These are phyloP conservation scores for Bombylius major DNA, from an alignment of 2,888 invertebrate species.

Conservation along the genomic window DNA sequence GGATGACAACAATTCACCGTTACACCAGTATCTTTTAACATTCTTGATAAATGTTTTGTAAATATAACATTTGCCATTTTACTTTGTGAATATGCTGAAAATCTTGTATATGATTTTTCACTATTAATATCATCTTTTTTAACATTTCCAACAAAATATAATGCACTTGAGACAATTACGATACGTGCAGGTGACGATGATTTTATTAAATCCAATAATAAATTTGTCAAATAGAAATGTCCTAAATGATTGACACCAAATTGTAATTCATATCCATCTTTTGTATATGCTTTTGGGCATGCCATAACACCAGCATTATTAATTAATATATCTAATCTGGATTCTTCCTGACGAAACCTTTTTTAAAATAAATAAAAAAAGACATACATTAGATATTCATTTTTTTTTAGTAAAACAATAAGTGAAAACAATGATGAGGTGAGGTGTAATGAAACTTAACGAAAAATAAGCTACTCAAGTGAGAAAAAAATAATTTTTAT, in stretches of 20 bases:
- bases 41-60: constrained; percentile 49
- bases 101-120: constrained; percentile 49
- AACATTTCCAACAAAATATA: constrained; percentile 52
- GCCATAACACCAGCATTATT: constrained; percentile 46
- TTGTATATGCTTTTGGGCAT: constrained; percentile 35
- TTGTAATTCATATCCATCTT: constrained; percentile 45
- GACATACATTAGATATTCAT: too few relatives aligned
- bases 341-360: constrained; percentile 35
- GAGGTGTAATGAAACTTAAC: too few relatives aligned
- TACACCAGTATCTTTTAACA: constrained; percentile 47
- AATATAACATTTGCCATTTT: constrained; percentile 71
- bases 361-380: too few relatives aligned
- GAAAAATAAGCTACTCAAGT: too few relatives aligned
- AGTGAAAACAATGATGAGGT: too few relatives aligned
- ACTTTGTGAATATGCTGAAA: constrained; percentile 59
- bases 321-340: constrained; percentile 40
- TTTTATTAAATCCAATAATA: constrained; percentile 43
- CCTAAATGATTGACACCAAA: constrained; percentile 48
- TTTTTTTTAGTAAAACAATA: too few relatives aligned
- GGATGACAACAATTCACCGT: constrained; percentile 61
- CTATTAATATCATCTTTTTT: constrained; percentile 61
- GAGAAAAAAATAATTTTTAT: neutral
- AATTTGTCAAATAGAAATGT: constrained; percentile 48
- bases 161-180: constrained; percentile 57
- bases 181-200: constrained; percentile 58